Evolutionary conservation across 2,888 invertebrate species (phyloP), one percentile per base, ranked within the genome.

Genomic region (Argyresthia albistria): DNA sequence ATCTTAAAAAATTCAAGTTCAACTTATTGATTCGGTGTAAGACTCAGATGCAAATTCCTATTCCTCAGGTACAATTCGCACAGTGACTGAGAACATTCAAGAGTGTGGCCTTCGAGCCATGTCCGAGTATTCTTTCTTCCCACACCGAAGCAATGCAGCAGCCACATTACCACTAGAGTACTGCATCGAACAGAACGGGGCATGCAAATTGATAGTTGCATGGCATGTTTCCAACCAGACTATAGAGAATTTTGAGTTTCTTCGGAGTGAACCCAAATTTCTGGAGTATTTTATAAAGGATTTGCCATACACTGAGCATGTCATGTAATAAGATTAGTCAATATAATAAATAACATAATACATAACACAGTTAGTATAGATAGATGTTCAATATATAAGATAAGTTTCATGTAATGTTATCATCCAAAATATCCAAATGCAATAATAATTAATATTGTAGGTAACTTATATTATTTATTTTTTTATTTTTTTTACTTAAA

Each of bases 191-290:
- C 62, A 57, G 7, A 74, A 76, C 43, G 77, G 78, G 1, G 65
- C 77, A 1, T 86, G 84, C 60, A 79, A 70, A 57, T 68, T 86
- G 1, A 67, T 78, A 1, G 66, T 79, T 0, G 84, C 80, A 0
- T 86, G 86, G 86, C 81, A 86, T 53, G 59, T 86, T 35, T 73
- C 82, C 12, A 84, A 86, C 55, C 53, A 63, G 0, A 71, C 76
- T 9, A 66, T 84, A 49, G 82, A 84, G 55, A 81, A 82, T 58
- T 84, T 80, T 57, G 84, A 81, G 55, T 80, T 77, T 56, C 64
- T 86, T 25, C 78, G 75, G 54, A 70, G 74, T 43, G 80, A 84
- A 54, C 59, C 60, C 0, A 67, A 61, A 10, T 84, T 86, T 55
- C 80, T 77, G 56, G 76, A 76, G 35, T 77, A 66, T 56, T 81